Evolutionary conservation across 2,113 vertebrate genomes (phyloP).

Genomic region (Daubentonia madagascariensis): DNA sequence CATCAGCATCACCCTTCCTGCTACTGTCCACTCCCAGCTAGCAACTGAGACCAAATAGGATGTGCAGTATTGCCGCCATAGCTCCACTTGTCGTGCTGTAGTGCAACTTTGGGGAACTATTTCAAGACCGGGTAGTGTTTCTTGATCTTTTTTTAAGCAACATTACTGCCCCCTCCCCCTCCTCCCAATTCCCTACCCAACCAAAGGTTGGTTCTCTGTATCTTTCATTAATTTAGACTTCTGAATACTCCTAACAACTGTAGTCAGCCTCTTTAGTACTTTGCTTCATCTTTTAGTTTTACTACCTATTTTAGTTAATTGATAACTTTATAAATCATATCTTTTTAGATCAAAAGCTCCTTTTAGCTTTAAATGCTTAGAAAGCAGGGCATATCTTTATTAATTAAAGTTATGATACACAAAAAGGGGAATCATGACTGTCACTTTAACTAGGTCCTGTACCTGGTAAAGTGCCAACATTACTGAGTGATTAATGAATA

Average conservation of each 20-base stretch:
- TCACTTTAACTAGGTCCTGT: neutral
- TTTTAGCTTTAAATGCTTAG: slow-evolving; percentile 34
- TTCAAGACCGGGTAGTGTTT: neutral
- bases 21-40: neutral
- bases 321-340: neutral
- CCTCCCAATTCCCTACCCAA: neutral
- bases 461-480: neutral
- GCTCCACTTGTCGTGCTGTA: neutral
- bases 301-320: slow-evolving; percentile 30
- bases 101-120: neutral
- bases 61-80: neutral
- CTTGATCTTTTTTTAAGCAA: neutral
- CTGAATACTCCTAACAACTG: neutral
- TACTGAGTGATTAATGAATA: neutral
- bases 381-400: neutral
- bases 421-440: neutral
- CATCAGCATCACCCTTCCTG: neutral
- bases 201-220: neutral
- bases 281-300: slow-evolving; percentile 25
- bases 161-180: neutral
- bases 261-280: neutral
- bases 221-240: slow-evolving; percentile 9
- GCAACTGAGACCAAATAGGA: neutral
- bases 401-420: neutral
- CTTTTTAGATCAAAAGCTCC: neutral